phyloP scores from a whole-genome alignment of 2,113 vertebrate species.

The Zapornia atra region DNA sequence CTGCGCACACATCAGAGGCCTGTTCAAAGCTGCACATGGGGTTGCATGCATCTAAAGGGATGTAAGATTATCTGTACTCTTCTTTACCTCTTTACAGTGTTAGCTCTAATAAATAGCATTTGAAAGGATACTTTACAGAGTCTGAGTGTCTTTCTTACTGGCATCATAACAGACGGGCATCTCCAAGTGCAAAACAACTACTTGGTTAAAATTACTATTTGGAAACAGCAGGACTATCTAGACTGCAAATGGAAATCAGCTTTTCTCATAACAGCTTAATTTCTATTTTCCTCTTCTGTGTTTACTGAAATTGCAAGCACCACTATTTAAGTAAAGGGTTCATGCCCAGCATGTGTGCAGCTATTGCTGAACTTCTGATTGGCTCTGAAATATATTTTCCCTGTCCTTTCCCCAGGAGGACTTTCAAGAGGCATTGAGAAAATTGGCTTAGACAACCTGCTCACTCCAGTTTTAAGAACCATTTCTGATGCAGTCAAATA shows the following conservation, averaged over 20 bases:
- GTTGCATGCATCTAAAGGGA: background rate
- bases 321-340: background rate
- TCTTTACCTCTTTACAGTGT: background rate
- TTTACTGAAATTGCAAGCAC: background rate
- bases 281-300: background rate
- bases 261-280: background rate
- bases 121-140: background rate
- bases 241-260: background rate
- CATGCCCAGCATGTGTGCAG: background rate
- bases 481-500: background rate
- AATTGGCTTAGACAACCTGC: background rate
- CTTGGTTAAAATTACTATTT: background rate
- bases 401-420: background rate
- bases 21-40: background rate
- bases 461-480: background rate
- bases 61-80: background rate
- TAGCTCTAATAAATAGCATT: background rate
- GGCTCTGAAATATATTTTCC: background rate
- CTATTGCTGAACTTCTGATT: conserved; percentile 21
- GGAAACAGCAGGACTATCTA: background rate
- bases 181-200: background rate
- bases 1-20: fast-evolving
- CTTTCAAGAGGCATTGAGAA: conserved; percentile 5
- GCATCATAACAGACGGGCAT: background rate
- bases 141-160: background rate